Evolutionary conservation across 2,113 vertebrate genomes (phyloP).

Genomic region (Xenopus tropicalis): DNA sequence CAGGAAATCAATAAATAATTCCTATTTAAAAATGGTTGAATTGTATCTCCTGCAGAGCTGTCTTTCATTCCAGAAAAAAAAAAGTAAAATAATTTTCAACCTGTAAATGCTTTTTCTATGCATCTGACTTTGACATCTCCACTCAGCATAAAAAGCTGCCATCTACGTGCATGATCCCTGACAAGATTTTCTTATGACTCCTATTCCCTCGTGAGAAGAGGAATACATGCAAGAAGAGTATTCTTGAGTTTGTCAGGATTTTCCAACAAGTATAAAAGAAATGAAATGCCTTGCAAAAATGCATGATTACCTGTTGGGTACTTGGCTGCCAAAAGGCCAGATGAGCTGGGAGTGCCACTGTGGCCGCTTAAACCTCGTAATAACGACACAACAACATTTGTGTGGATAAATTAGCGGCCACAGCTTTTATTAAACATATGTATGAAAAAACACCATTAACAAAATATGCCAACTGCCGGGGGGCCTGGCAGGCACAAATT

Average conservation of each 20-base stretch:
- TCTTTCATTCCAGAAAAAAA: background rate
- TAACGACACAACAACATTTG: too few species aligned
- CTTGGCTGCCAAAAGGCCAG: too few species aligned
- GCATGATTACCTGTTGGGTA: background rate
- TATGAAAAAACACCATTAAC: too few species aligned
- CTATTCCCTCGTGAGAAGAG: background rate
- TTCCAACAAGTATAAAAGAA: background rate
- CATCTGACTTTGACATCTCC: constrained; percentile 4
- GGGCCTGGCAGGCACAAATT: too few species aligned
- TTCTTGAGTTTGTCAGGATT: constrained; percentile 2
- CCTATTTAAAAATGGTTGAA: constrained; percentile 41
- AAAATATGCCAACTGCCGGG: too few species aligned
- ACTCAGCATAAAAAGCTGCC: background rate
- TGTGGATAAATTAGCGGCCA: too few species aligned
- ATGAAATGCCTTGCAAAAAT: background rate
- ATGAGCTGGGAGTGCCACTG: too few species aligned
- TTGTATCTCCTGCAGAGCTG: constrained; percentile 17
- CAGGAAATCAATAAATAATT: constrained; percentile 53
- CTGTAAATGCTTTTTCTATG: background rate
- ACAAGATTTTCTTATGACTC: background rate
- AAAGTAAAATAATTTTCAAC: background rate
- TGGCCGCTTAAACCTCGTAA: too few species aligned
- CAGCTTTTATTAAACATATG: too few species aligned
- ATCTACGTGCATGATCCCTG: constrained; percentile 2
- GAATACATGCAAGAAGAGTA: background rate